Evolutionary conservation across 2,113 vertebrate genomes (phyloP), one percentile per base, ranked within the genome.

Genomic region (Barnardius zonarius): DNA sequence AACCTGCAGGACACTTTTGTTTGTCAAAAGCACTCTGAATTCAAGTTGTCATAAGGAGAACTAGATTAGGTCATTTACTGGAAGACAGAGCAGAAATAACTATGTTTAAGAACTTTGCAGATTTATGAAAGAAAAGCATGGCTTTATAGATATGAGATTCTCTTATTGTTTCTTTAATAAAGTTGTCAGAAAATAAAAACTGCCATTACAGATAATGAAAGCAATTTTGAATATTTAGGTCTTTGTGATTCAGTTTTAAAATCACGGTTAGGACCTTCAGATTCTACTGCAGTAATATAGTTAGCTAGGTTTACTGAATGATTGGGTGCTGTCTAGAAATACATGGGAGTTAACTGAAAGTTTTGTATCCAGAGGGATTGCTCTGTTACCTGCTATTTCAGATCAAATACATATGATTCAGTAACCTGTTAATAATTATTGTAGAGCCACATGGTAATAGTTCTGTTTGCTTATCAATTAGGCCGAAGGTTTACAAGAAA

Each of bases 381-480:
- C 37, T 83, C 13, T 61, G 12, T 75, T 84, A 22, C 6, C n/a
- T 59, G 13, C 33, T 35, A 35, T 22, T 59, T 59, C 57, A 35
- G 22, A 22, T 59, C 59, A 25, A 37, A 37, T 24, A 25, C 23
- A 25, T 61, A 33, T 63, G 51, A 27, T 88, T 88, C 12, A 33
- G 7, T 81, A 70, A 39, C 6, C 8, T 12, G 6, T 49, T 85
- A 62, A 22, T 66, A 35, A 6, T 24, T 55, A 8, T 30, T 93
- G 22, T 54, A 39, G 13, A 15, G 33, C 10, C 62, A 17, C 9
- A 6, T 51, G 27, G 6, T 69, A 83, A 76, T 22, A 72, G 19
- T 67, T 75, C 30, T 83, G 0, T 96, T 96, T 95, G 41, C 39
- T 97, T 96, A 2, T 83, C 92, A 74, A 37, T 67, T 67, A 98